Conservation (phyloP, 2,888 invertebrate genomes). For the Caenorhabditis afra region DNA sequence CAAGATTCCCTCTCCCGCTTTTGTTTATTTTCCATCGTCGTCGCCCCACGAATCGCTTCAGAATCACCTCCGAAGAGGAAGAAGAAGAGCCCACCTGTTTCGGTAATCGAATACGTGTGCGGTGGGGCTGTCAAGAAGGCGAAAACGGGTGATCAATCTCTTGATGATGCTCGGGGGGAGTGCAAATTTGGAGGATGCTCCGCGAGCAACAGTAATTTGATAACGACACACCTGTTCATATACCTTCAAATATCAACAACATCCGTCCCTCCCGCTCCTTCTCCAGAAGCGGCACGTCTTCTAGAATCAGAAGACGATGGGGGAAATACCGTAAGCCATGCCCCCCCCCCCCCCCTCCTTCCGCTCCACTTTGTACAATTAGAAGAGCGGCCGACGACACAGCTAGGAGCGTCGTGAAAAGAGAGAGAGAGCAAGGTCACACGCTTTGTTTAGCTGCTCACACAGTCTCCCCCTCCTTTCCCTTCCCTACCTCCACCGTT, state of each 20-base stretch:
- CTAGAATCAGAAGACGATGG: too few relatives aligned
- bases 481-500: not conserved
- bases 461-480: conserved; percentile 17
- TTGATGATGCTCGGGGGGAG: too few relatives aligned
- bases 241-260: conserved; percentile 34
- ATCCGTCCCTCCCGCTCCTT: not conserved
- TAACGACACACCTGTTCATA: conserved; percentile 55
- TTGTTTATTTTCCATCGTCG: not conserved
- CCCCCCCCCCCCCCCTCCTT: too few relatives aligned
- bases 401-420: too few relatives aligned
- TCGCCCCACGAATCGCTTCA: too few relatives aligned
- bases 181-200: conserved; percentile 4
- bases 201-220: conserved; percentile 27
- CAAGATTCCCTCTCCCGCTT: not conserved
- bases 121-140: too few relatives aligned
- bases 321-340: too few relatives aligned
- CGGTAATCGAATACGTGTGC: conserved; percentile 4
- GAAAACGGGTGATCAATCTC: conserved; percentile 26
- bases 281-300: too few relatives aligned
- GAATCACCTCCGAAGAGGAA: not conserved
- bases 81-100: not conserved
- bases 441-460: conserved; percentile 56
- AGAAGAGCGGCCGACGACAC: too few relatives aligned
- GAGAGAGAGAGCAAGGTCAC: conserved; percentile 29
- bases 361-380: not conserved